phyloP scores from a whole-genome alignment of 2,797 vertebrate genomes.

The Buceros bicornis region DNA sequence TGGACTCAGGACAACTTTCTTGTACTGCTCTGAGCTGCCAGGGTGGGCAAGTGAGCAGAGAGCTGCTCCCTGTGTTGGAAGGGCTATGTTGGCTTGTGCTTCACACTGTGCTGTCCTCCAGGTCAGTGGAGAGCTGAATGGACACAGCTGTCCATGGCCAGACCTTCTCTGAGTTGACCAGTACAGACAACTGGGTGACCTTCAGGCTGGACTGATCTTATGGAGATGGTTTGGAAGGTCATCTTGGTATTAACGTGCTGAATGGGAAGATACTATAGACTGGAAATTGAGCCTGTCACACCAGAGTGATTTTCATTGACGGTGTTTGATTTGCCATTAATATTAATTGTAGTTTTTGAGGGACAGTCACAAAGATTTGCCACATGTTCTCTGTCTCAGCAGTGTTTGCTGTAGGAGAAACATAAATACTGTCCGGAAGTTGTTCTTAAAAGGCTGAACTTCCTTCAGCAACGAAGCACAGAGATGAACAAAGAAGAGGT shows the following conservation, averaged over 20 bases:
- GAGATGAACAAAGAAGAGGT: neutral
- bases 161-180: neutral
- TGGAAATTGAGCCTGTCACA: slow-evolving; percentile 94
- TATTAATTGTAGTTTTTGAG: slow-evolving; percentile 89
- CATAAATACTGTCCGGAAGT: neutral
- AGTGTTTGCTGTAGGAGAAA: neutral
- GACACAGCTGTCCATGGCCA: neutral
- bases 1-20: neutral
- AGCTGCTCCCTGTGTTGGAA: neutral
- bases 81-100: accelerated
- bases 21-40: neutral
- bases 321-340: slow-evolving; percentile 91
- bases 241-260: slow-evolving; percentile 57
- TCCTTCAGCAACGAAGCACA: neutral
- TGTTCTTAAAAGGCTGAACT: neutral
- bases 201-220: slow-evolving; percentile 71
- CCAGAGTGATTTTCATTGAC: slow-evolving; percentile 87
- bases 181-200: slow-evolving; percentile 73
- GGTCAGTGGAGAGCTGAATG: neutral
- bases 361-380: slow-evolving; percentile 29
- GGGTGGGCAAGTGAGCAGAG: neutral
- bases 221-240: slow-evolving; percentile 87
- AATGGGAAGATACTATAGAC: slow-evolving; percentile 68
- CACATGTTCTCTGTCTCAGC: neutral
- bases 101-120: neutral